These are phyloP conservation scores for Drosophila orosa DNA, from an alignment of 1,140 invertebrate species.

Conservation along the genomic window DNA sequence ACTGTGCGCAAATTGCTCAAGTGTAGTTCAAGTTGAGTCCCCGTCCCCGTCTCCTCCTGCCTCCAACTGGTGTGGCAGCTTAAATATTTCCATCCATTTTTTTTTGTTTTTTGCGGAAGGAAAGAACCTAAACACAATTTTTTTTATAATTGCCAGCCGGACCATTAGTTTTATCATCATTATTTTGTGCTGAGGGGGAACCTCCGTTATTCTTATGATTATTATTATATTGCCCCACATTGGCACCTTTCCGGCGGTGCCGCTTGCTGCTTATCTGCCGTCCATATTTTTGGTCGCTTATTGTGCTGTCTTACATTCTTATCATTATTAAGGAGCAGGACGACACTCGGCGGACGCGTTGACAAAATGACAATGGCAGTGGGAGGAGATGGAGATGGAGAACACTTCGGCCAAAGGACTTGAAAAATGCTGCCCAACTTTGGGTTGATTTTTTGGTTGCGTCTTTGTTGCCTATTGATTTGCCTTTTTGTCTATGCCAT, in stretches of 20 bases:
- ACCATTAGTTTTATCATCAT: slow-evolving; percentile 75
- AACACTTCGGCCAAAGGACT: slow-evolving; percentile 16
- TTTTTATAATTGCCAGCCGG: slow-evolving; percentile 65
- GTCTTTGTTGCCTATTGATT: slow-evolving; percentile 67
- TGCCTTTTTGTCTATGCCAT: slow-evolving; percentile 47
- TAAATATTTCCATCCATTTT: slow-evolving; percentile 42
- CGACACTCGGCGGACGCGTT: slow-evolving; percentile 75
- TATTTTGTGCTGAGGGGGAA: slow-evolving; percentile 18
- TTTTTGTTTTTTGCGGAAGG: slow-evolving; percentile 36
- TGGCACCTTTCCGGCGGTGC: slow-evolving; percentile 61
- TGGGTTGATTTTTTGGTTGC: slow-evolving; percentile 36
- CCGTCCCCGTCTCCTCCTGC: neutral
- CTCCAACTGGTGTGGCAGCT: slow-evolving; percentile 25
- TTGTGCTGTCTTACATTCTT: slow-evolving; percentile 77
- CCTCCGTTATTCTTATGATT: slow-evolving; percentile 32
- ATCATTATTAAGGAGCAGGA: slow-evolving; percentile 71
- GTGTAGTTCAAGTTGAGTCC: slow-evolving; percentile 74
- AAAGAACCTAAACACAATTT: slow-evolving; percentile 56
- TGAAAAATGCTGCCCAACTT: slow-evolving; percentile 56
- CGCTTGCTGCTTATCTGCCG: slow-evolving; percentile 63
- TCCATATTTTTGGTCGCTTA: slow-evolving; percentile 71
- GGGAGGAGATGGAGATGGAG: neutral
- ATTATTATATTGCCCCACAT: slow-evolving; percentile 71
- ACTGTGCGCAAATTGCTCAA: slow-evolving; percentile 81
- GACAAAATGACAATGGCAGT: slow-evolving; percentile 75